Evolutionary conservation across 1,140 invertebrate species (phyloP), one percentile per base, ranked within the genome.

Genomic region (Trichogramma pretiosum): DNA sequence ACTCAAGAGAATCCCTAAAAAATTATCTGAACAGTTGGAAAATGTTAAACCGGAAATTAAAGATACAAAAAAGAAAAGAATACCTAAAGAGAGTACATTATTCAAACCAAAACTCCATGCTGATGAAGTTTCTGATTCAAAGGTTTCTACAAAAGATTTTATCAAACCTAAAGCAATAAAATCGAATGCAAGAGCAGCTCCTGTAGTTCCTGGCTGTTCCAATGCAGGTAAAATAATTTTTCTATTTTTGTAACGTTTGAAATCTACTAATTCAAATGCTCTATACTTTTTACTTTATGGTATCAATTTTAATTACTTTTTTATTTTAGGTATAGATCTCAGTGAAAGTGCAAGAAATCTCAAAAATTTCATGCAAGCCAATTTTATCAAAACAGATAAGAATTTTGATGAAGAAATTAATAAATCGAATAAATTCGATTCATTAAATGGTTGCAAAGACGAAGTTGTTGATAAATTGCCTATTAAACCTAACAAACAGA

Each of bases 401-500:
- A 16, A 52, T 3, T 16, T 59, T 8, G 67, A 69, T 37, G n/a
- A n/a, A n/a, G n/a, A n/a, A n/a, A n/a, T n/a, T n/a, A n/a, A n/a
- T n/a, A n/a, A n/a, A n/a, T n/a, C n/a, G n/a, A n/a, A n/a, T n/a
- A n/a, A n/a, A n/a, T n/a, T n/a, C n/a, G n/a, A n/a, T n/a, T n/a
- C n/a, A n/a, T n/a, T n/a, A n/a, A n/a, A n/a, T n/a, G n/a, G n/a
- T n/a, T n/a, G n/a, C 1, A 68, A 71, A 46, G 59, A 68, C 17
- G 64, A 68, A 4, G 47, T 56, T 18, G 74, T 82, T 30, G 81
- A 80, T 56, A 87, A 88, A 69, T 62, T 89, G 17, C 76, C 80
- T 1, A 81, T 77, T 3, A 85, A 89, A 63, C 85, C 85, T 1
- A 84, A 89, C 61, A 84, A 81, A 63, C 84, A 82, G 62, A 89